These are phyloP conservation scores for Melanerpes formicivorus DNA, from an alignment of 2,113 vertebrate species.

Conservation along the genomic window DNA sequence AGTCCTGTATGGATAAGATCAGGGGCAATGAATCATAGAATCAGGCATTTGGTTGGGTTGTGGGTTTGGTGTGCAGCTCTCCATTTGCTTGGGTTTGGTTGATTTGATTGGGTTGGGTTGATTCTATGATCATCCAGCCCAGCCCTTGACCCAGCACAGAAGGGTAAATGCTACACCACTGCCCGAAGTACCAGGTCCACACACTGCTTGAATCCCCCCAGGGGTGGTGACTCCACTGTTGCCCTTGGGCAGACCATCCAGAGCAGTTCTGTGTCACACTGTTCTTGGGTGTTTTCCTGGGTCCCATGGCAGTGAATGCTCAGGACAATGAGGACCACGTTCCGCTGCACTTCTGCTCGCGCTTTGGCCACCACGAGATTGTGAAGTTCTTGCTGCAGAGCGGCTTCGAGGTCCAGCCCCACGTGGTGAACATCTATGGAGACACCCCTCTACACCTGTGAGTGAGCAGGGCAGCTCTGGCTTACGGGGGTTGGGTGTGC, in stretches of 20 bases:
- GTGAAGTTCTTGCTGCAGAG: constrained; percentile 87
- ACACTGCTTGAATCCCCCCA: no score
- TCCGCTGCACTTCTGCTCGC: constrained; percentile 92
- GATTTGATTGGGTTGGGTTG: no score
- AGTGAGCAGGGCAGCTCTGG: not conserved
- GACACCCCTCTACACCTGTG: constrained; percentile 93
- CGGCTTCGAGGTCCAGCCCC: constrained; percentile 84
- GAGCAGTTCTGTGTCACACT: not conserved
- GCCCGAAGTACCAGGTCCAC: no score
- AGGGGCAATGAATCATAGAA: no score
- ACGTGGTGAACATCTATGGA: constrained; percentile 93
- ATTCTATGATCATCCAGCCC: not conserved
- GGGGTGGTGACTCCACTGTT: no score
- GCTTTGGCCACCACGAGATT: constrained; percentile 88
- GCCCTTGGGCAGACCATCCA: no score
- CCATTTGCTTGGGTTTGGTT: no score
- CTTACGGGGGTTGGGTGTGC: accelerated
- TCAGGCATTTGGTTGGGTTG: no score
- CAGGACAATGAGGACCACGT: constrained; percentile 93
- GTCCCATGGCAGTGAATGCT: constrained; percentile 82
- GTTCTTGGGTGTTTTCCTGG: not conserved
- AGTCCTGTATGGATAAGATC: no score
- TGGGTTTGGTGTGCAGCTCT: no score
- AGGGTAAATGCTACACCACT: no score
- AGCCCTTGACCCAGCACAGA: no score